Evolutionary conservation across 2,113 vertebrate species (phyloP), one percentile per base, ranked within the genome.

Genomic region (Anarrhichthys ocellatus): DNA sequence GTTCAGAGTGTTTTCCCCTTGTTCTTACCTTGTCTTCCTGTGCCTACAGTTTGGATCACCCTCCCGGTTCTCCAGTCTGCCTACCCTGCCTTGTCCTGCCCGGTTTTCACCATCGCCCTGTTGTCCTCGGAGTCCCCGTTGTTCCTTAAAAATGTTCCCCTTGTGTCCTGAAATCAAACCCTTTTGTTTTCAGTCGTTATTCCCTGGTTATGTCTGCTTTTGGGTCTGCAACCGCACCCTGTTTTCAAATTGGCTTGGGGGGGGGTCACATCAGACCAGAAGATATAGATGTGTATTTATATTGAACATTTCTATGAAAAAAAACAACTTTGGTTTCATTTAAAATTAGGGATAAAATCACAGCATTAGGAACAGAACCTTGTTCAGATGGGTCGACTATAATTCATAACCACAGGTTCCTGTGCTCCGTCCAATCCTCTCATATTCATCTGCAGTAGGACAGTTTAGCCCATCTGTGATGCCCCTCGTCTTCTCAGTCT

Each of bases 401-500:
- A 80, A 83, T 75, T 78, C 34, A 71, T 87, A 84, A 84, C 86
- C 61, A 73, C 74, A 82, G 69, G 48, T 63, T 83, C 24, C 62
- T 70, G 18, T 56, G 4, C 54, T 80, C 54, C 18, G 46, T 87
- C 80, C 80, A 81, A 78, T 90, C 80, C 81, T 89, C 80, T 65
- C 63, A 64, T 73, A 84, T 84, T 90, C 82, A 81, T 81, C 68
- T 40, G 76, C 80, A 27, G 79, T 48, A 15, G 27, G 27, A 58
- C 44, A 62, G 64, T 69, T 24, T 54, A 36, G 18, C 83, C 59
- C 83, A 86, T 84, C 82, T 67, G 80, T 62, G 72, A 82, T 14
- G 27, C 46, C 70, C 76, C 73, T 46, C 67, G 46, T 84, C 84
- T 76, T 64, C 73, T 88, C 81, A 81, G 27, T 70, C 84, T 85